phyloP scores from a whole-genome alignment of 2,113 vertebrate species.

The Rynchops niger region DNA sequence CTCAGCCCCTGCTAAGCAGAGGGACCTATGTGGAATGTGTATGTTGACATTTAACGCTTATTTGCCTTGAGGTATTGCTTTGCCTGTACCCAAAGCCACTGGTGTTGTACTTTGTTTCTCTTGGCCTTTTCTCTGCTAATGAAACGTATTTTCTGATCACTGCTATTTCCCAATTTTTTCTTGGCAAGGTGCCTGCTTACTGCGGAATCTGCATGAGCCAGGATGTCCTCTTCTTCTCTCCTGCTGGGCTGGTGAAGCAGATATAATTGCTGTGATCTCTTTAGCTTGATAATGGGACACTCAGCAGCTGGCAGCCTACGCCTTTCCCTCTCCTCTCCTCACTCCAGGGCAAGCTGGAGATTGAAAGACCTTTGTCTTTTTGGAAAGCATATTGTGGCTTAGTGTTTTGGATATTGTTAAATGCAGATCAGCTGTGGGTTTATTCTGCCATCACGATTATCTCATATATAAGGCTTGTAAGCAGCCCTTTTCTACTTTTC shows the following conservation, averaged over 20 bases:
- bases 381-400: neutral
- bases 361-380: neutral
- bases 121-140: constrained; percentile 39
- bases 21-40: neutral
- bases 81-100: neutral
- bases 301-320: neutral
- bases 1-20: neutral
- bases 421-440: neutral
- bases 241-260: constrained; percentile 32
- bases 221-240: constrained; percentile 28
- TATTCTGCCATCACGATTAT: neutral
- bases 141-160: constrained; percentile 39
- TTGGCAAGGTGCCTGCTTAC: constrained; percentile 44
- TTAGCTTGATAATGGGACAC: neutral
- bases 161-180: constrained; percentile 14
- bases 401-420: neutral
- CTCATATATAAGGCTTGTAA: neutral
- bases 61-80: neutral
- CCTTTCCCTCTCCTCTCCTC: neutral
- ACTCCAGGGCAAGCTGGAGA: neutral
- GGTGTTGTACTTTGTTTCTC: constrained; percentile 23
- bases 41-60: neutral
- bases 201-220: constrained; percentile 20
- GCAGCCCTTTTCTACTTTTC: neutral
- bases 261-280: constrained; percentile 13